These are phyloP conservation scores for Thalpophila matura DNA, from an alignment of 2,888 invertebrate genomes.

Conservation along the genomic window DNA sequence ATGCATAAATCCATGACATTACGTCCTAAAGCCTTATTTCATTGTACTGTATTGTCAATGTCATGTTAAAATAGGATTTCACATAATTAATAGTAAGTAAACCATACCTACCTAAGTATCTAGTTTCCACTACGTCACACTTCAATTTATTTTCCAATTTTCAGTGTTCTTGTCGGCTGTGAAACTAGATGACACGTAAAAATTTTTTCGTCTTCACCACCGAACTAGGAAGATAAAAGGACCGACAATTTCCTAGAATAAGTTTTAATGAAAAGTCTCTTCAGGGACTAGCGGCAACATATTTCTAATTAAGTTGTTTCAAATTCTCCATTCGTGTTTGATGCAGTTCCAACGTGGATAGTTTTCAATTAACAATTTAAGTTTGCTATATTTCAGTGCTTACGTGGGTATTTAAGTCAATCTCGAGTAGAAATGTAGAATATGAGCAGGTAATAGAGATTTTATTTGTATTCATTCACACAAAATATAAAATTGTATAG, in stretches of 20 bases:
- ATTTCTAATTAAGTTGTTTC: slow-evolving; percentile 39
- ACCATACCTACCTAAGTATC: not conserved
- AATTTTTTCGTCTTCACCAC: slow-evolving; percentile 8
- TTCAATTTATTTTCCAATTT: slow-evolving; percentile 52
- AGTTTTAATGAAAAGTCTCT: slow-evolving; percentile 44
- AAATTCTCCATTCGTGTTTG: slow-evolving; percentile 27
- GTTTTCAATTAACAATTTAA: slow-evolving; percentile 24
- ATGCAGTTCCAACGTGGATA: slow-evolving; percentile 13
- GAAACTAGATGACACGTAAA: slow-evolving; percentile 34
- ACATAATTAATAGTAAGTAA: too few relatives aligned
- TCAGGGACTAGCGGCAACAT: slow-evolving; percentile 29
- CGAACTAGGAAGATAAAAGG: slow-evolving; percentile 12
- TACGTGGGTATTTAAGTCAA: not conserved
- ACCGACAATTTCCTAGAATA: slow-evolving; percentile 24
- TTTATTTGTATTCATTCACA: slow-evolving; percentile 17
- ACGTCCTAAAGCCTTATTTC: too few relatives aligned
- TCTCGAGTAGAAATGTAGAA: too few relatives aligned
- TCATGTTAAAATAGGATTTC: not conserved
- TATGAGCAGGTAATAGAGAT: not conserved
- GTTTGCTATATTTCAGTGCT: slow-evolving; percentile 6
- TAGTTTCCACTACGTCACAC: slow-evolving; percentile 15
- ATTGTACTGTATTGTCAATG: not conserved
- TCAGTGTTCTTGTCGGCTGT: slow-evolving; percentile 16
- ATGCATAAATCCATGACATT: too few relatives aligned
- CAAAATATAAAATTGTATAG: slow-evolving; percentile 14